phyloP scores from a whole-genome alignment of 2,888 invertebrate species.

The Eupeodes luniger region DNA sequence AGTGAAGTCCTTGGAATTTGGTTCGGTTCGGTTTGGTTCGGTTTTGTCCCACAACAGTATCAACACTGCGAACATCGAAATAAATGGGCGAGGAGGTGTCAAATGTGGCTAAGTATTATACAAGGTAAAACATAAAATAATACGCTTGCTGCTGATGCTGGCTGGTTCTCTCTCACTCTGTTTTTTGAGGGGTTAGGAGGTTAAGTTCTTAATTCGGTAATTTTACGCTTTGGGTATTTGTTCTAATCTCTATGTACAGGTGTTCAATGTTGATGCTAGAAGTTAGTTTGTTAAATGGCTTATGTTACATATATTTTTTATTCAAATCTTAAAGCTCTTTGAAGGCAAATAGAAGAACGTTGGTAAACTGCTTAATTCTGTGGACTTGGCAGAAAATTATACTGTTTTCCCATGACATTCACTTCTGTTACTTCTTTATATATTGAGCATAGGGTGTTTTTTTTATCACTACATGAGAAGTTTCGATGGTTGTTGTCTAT shows the following conservation, averaged over 20 bases:
- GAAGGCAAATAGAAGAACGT: background rate
- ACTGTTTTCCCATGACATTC: no score
- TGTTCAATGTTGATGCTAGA: background rate
- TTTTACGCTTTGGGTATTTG: slow-evolving; percentile 55
- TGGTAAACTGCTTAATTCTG: background rate
- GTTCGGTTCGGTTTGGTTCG: slow-evolving; percentile 4
- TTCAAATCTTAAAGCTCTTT: background rate
- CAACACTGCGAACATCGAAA: background rate
- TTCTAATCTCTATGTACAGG: no score
- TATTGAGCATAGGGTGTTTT: no score
- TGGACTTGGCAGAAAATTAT: background rate
- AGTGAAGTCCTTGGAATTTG: slow-evolving; percentile 54
- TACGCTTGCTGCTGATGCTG: slow-evolving; percentile 41
- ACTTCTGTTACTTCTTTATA: no score
- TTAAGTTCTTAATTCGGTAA: slow-evolving; percentile 70
- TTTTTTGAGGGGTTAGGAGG: slow-evolving; percentile 17
- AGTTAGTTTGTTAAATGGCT: background rate
- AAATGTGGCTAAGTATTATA: slow-evolving; percentile 45
- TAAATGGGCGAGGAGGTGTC: slow-evolving; percentile 43
- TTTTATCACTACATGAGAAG: no score
- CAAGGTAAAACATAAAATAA: background rate
- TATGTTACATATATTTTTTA: background rate
- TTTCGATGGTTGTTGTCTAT: no score
- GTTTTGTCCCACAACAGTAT: slow-evolving; percentile 41
- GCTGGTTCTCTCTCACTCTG: slow-evolving; percentile 5